Conservation (phyloP, 2,113 vertebrate genomes). For the Opisthocomus hoazin region DNA sequence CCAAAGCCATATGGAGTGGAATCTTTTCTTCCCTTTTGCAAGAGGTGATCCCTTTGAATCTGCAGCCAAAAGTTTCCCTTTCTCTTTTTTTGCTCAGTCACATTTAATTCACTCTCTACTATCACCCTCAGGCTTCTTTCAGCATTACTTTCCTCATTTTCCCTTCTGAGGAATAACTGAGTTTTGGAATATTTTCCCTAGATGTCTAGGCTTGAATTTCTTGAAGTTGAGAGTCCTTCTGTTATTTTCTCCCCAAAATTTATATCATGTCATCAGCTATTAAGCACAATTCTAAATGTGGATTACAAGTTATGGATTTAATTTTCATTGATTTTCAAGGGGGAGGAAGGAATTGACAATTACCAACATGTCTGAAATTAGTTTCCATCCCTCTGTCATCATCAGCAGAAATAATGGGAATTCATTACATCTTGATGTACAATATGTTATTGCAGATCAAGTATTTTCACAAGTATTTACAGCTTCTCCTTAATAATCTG, state of each 20-base stretch:
- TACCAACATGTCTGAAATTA: background rate
- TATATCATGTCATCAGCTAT: conserved; percentile 44
- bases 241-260: conserved; percentile 13
- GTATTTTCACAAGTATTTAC: background rate
- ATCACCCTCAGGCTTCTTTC: conserved; percentile 52
- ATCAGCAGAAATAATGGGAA: background rate
- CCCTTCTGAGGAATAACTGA: conserved; percentile 24
- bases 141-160: conserved; percentile 48
- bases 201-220: background rate
- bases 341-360: background rate
- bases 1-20: conserved; percentile 41
- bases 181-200: conserved; percentile 51
- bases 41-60: conserved; percentile 47
- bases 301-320: background rate
- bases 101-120: conserved; percentile 25
- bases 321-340: conserved; percentile 46
- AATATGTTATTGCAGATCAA: background rate
- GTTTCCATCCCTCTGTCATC: background rate
- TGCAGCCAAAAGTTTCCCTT: conserved; percentile 47
- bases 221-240: conserved; percentile 5
- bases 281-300: conserved; percentile 29
- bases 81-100: background rate
- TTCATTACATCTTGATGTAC: background rate
- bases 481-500: background rate
- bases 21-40: conserved; percentile 52